These are phyloP conservation scores for Arremon brunneinucha DNA, from an alignment of 2,797 vertebrate species.

Conservation along the genomic window DNA sequence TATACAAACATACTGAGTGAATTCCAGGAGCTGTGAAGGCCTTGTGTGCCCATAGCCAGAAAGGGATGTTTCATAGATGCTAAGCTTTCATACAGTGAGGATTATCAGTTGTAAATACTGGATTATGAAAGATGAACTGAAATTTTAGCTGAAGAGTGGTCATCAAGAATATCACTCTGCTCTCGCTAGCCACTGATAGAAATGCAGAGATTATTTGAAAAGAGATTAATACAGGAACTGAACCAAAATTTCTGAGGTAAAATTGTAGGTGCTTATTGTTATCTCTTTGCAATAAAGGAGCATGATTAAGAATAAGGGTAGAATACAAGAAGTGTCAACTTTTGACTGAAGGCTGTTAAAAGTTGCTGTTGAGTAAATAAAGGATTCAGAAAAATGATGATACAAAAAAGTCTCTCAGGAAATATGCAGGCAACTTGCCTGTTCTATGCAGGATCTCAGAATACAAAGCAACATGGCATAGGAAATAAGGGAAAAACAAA, in stretches of 20 bases:
- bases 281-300: not conserved
- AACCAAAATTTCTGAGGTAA: not conserved
- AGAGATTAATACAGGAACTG: not conserved
- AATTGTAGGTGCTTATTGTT: conserved; percentile 17
- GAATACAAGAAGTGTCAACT: not conserved
- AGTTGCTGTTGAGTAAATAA: not conserved
- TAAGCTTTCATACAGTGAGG: not conserved
- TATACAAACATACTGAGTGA: not conserved
- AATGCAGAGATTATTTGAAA: conserved; percentile 5
- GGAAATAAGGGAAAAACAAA: not conserved
- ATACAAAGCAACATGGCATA: not conserved
- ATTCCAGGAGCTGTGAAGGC: not conserved
- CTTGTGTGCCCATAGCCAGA: not conserved
- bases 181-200: not conserved
- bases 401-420: not conserved
- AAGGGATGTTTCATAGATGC: not conserved
- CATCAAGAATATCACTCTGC: not conserved
- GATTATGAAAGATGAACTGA: not conserved
- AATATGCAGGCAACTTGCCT: not conserved
- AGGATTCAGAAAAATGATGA: not conserved
- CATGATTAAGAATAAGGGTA: not conserved
- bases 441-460: not conserved
- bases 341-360: not conserved
- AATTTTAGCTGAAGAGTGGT: not conserved
- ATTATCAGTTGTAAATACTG: not conserved